Percentiles rank a stretch among this genome's conserved stretches.
These are phyloP conservation scores for Trichonephila inaurata DNA, from an alignment of 1,140 invertebrate species.

Conservation along the genomic window DNA sequence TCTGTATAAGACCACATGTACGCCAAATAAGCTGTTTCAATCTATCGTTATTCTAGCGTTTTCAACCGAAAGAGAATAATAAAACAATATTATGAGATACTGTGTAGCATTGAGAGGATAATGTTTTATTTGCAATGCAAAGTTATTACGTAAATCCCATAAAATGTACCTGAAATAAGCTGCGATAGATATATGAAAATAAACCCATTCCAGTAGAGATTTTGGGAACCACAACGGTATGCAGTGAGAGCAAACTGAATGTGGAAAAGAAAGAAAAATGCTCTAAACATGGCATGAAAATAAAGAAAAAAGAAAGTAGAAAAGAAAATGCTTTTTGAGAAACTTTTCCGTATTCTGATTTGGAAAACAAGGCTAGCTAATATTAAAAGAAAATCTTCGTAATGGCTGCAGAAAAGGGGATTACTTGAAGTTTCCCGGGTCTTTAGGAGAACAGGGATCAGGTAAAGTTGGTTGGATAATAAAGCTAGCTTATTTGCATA, in stretches of 20 bases:
- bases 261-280: neutral
- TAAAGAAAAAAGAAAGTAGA: constrained; percentile 8
- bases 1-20: constrained; percentile 20
- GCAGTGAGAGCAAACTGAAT: neutral
- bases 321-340: constrained; percentile 18
- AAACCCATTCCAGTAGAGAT: constrained; percentile 11
- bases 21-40: constrained; percentile 43
- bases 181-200: constrained; percentile 54
- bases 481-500: constrained; percentile 64
- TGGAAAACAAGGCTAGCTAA: constrained; percentile 42
- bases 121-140: constrained; percentile 69
- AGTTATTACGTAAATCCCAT: constrained; percentile 63
- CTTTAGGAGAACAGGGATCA: constrained; percentile 44
- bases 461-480: constrained; percentile 53
- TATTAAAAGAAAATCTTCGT: constrained; percentile 63
- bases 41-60: constrained; percentile 31
- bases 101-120: constrained; percentile 16
- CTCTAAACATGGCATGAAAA: neutral
- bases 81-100: constrained; percentile 23
- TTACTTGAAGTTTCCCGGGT: constrained; percentile 11
- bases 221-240: neutral
- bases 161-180: constrained; percentile 58
- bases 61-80: constrained; percentile 18
- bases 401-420: constrained; percentile 55
- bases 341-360: constrained; percentile 64